Evolutionary conservation across 2,113 vertebrate species (phyloP).

Genomic region (Amphiprion percula): DNA sequence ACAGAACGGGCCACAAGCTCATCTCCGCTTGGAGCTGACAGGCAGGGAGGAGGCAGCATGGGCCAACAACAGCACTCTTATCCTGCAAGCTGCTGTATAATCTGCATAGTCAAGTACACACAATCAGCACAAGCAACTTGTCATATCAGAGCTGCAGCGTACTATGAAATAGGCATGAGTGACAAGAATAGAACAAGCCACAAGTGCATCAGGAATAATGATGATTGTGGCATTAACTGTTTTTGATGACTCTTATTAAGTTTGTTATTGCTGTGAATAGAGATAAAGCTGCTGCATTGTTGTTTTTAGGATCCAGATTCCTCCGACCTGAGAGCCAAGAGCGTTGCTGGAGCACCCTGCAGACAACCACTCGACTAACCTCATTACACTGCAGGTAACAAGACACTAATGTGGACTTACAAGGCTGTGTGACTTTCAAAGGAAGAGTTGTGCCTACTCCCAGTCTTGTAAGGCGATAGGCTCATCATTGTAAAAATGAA

Average conservation of each 20-base stretch:
- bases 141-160: constrained; percentile 58
- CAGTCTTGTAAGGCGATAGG: constrained; percentile 52
- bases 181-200: constrained; percentile 51
- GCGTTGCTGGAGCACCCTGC: constrained; percentile 43
- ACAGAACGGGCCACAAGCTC: constrained; percentile 77
- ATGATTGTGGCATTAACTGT: background rate
- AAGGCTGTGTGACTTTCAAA: constrained; percentile 56
- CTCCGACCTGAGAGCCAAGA: constrained; percentile 37
- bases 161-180: constrained; percentile 54
- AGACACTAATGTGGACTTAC: constrained; percentile 69
- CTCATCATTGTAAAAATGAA: constrained; percentile 56
- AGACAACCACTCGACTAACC: constrained; percentile 56
- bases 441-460: constrained; percentile 47
- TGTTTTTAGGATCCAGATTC: constrained; percentile 51
- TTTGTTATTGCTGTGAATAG: constrained; percentile 26
- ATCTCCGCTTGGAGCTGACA: constrained; percentile 78
- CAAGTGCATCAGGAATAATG: constrained; percentile 45
- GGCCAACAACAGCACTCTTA: constrained; percentile 75
- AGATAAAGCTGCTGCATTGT: constrained; percentile 14
- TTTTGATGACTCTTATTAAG: constrained; percentile 5
- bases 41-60: constrained; percentile 69
- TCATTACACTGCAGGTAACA: constrained; percentile 67
- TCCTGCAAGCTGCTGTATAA: constrained; percentile 74
- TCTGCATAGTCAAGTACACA: constrained; percentile 77
- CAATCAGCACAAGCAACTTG: constrained; percentile 69